phyloP scores from a whole-genome alignment of 2,888 invertebrate species.

The Lapara coniferarum region DNA sequence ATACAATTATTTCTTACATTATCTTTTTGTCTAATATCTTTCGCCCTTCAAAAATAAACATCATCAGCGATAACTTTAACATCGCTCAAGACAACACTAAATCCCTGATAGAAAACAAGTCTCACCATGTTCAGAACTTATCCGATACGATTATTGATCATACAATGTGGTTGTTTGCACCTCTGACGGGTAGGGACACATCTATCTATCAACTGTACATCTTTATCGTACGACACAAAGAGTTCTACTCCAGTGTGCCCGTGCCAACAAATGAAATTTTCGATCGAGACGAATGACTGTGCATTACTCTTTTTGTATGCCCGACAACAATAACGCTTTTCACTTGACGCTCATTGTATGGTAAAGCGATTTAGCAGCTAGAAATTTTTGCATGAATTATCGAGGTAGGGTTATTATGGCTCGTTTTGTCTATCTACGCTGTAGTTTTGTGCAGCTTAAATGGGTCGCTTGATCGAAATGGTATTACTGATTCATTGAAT shows the following conservation, averaged over 20 bases:
- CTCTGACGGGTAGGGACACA: conserved; percentile 40
- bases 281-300: conserved; percentile 73
- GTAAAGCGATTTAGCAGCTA: conserved; percentile 34
- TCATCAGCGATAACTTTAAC: background rate
- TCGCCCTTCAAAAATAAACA: background rate
- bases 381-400: conserved; percentile 16
- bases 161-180: conserved; percentile 30
- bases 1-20: too few relatives aligned
- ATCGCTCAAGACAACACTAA: background rate
- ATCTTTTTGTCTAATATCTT: background rate
- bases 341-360: conserved; percentile 53
- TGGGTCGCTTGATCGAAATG: background rate
- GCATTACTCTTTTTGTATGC: conserved; percentile 70
- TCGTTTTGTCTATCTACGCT: background rate
- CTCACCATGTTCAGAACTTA: conserved; percentile 22
- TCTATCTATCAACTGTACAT: conserved; percentile 56
- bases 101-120: background rate
- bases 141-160: conserved; percentile 29
- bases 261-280: conserved; percentile 75
- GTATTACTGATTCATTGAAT: background rate
- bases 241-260: conserved; percentile 47
- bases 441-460: background rate
- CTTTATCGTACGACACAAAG: conserved; percentile 61
- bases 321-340: conserved; percentile 63
- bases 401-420: background rate